Evolutionary conservation across 2,797 vertebrate species (phyloP).

Genomic region (Macropodus opercularis): DNA sequence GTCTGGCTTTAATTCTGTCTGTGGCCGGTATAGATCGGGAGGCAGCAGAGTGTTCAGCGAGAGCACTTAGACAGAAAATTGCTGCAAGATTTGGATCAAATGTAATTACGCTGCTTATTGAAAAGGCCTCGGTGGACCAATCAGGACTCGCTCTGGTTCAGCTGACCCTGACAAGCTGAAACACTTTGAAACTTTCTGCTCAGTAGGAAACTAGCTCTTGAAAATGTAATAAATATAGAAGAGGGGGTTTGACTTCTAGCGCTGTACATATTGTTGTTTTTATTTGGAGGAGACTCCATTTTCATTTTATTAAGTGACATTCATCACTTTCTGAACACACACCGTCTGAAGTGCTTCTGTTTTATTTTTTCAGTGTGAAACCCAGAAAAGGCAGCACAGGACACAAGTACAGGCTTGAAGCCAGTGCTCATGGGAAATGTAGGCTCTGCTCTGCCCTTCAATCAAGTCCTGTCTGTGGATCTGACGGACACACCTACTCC

Average conservation of each 20-base stretch:
- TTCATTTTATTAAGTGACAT: not conserved
- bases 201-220: conserved; percentile 9
- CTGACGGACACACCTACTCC: conserved; percentile 86
- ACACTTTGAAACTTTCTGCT: conserved; percentile 26
- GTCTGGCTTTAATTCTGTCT: conserved; percentile 29
- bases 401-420: conserved; percentile 86
- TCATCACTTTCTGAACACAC: conserved; percentile 3
- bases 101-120: conserved; percentile 53
- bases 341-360: not conserved
- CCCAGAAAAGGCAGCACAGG: conserved; percentile 87
- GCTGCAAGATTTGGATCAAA: conserved; percentile 54
- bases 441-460: conserved; percentile 81
- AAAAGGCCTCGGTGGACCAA: conserved; percentile 49
- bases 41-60: conserved; percentile 42
- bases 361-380: conserved; percentile 75
- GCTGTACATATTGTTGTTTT: not conserved
- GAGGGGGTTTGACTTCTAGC: not conserved
- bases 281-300: not conserved
- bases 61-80: conserved; percentile 64
- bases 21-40: conserved; percentile 40
- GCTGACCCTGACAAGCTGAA: conserved; percentile 44
- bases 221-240: not conserved
- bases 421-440: conserved; percentile 85
- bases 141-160: conserved; percentile 41
- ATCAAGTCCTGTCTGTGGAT: conserved; percentile 84